Evolutionary conservation across 2,888 invertebrate species (phyloP).

Genomic region (Odontocolon sp.): DNA sequence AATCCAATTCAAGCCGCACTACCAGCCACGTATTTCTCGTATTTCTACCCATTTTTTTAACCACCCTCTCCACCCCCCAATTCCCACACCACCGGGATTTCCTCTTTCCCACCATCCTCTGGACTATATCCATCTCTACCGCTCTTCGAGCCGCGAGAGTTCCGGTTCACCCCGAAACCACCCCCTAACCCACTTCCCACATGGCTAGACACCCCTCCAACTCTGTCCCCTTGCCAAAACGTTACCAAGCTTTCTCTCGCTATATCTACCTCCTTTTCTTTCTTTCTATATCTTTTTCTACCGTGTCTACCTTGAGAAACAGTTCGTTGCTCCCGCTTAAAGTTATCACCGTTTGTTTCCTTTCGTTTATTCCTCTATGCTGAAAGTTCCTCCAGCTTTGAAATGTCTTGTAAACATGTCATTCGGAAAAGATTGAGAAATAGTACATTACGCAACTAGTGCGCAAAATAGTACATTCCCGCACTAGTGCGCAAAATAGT

Average conservation of each 20-base stretch:
- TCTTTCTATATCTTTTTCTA: slow-evolving; percentile 4
- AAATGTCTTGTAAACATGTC: neutral
- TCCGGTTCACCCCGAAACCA: slow-evolving; percentile 15
- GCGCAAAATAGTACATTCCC: too few relatives aligned
- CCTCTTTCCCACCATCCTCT: slow-evolving; percentile 1
- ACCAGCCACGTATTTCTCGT: slow-evolving; percentile 43
- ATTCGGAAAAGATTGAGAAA: neutral
- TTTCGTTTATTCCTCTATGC: slow-evolving; percentile 1
- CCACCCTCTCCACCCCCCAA: slow-evolving; percentile 12
- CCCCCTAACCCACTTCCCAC: slow-evolving; percentile 43
- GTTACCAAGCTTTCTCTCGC: slow-evolving; percentile 1
- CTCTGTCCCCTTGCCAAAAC: neutral
- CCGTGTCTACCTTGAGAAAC: slow-evolving; percentile 4
- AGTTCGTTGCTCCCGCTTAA: slow-evolving; percentile 26
- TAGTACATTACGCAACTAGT: too few relatives aligned
- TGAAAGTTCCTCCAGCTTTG: neutral
- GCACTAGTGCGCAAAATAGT: too few relatives aligned
- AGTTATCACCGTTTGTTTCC: neutral
- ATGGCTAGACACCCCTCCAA: neutral
- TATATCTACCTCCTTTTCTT: neutral
- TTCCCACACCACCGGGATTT: slow-evolving; percentile 29
- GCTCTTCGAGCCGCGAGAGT: slow-evolving; percentile 15
- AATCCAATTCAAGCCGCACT: slow-evolving; percentile 74
- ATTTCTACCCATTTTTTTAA: slow-evolving; percentile 40
- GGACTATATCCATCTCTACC: slow-evolving; percentile 21